Base-by-base conservation (phyloP, 2,797 vertebrate species). In the Galago senegalensis region DNA sequence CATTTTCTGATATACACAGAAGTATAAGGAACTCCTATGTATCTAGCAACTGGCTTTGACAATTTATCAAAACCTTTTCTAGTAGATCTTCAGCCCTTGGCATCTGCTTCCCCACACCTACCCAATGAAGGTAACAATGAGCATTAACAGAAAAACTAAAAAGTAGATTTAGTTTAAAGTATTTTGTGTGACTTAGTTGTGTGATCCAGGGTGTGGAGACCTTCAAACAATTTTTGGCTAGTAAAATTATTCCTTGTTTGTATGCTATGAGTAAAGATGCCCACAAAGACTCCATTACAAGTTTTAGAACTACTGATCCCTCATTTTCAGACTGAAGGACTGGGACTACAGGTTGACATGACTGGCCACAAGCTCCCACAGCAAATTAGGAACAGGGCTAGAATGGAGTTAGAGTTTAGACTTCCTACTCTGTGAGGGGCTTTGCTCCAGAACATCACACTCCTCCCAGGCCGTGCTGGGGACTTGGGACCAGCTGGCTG, bases 21-120 rank as follows among this genome's bases (percentile, higher is more conserved):
- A 53, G 27, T 14, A 18, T n/a, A 13, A 25, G 34, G 49, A 73
- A 14, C 61, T 11, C 85, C 43, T 16, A 21, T 17, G 53, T 23
- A 12, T 37, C 77, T n/a, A 3, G 92, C 76, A 16, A 27, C 56
- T 16, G 11, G 6, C 56, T 49, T 79, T 27, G 21, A 58, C 40
- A n/a, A 27, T 72, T 77, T 80, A 61, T 87, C 46, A 70, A 27
- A 86, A 73, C 14, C 80, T 93, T 86, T 86, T 63, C 65, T 87
- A 43, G 79, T 60, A 73, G 87, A 77, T 37, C 77, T 49, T 65
- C 23, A 70, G 46, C 79, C n/a, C 80, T 69, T 69, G 53, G 40
- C 58, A 49, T 58, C 29, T 67, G 49, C 46, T 76, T 90, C 49
- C 8, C 18, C 7, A 37, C 17, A 16, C 40, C 14, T 58, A 91